Evolutionary conservation across 2,888 invertebrate genomes (phyloP).

Genomic region (Marronus borbonicus): DNA sequence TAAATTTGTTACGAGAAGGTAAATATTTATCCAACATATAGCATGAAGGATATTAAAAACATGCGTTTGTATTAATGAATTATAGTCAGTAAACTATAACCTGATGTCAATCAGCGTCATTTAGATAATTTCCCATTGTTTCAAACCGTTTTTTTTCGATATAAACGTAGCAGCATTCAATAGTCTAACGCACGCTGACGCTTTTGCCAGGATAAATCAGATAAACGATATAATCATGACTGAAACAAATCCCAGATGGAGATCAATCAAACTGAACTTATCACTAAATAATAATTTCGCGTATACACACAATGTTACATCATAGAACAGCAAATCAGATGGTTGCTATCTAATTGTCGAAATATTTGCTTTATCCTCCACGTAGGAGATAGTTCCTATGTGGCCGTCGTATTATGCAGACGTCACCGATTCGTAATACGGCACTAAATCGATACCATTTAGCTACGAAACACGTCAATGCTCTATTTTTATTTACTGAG

Average conservation of each 20-base stretch:
- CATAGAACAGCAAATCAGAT: background rate
- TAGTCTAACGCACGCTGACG: too few species aligned
- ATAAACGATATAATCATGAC: too few species aligned
- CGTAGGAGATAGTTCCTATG: background rate
- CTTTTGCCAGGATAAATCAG: too few species aligned
- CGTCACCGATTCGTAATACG: constrained; percentile 22
- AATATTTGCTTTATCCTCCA: constrained; percentile 22
- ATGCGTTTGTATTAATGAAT: too few species aligned
- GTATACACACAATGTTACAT: background rate
- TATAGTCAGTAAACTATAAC: too few species aligned
- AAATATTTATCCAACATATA: too few species aligned
- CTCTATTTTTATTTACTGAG: constrained; percentile 37
- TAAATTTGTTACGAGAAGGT: too few species aligned
- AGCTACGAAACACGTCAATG: constrained; percentile 30
- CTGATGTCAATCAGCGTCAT: too few species aligned
- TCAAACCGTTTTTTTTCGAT: too few species aligned
- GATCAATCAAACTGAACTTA: background rate
- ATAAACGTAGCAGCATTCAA: too few species aligned
- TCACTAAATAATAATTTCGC: constrained; percentile 4
- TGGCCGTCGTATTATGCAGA: background rate
- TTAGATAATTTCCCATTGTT: too few species aligned
- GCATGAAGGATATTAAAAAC: too few species aligned
- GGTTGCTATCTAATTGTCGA: constrained; percentile 23
- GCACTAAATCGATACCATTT: constrained; percentile 38
- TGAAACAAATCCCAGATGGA: background rate